Evolutionary conservation across 1,140 invertebrate genomes (phyloP).

Genomic region (Panulirus ornatus): DNA sequence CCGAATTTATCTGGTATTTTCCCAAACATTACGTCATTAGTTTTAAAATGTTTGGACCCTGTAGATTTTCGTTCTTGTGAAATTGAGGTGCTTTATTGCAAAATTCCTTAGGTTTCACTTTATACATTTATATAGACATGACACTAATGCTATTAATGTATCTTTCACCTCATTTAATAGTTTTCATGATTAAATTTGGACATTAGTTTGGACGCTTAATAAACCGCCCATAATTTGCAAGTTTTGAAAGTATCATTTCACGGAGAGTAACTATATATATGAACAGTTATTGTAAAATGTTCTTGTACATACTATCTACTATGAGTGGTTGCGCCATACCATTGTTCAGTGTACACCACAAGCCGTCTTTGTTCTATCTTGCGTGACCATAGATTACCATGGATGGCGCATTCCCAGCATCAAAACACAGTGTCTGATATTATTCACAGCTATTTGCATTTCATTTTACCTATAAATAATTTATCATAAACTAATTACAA

Average conservation of each 20-base stretch:
- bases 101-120: conserved; percentile 26
- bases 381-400: too few species aligned
- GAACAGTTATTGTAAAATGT: too few species aligned
- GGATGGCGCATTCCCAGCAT: too few species aligned
- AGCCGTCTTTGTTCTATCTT: neutral
- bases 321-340: neutral
- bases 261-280: too few species aligned
- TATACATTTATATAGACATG: neutral
- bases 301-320: neutral
- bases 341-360: neutral
- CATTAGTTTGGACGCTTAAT: too few species aligned
- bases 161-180: too few species aligned
- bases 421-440: neutral
- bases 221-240: too few species aligned
- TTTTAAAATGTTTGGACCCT: neutral
- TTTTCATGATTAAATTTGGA: too few species aligned
- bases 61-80: neutral
- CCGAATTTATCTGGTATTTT: conserved; percentile 25
- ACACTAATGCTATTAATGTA: neutral
- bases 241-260: too few species aligned
- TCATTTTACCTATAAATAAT: too few species aligned
- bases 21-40: neutral
- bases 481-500: too few species aligned
- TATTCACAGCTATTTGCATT: too few species aligned
- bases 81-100: conserved; percentile 27